phyloP scores from a whole-genome alignment of 2,797 vertebrate species.

The Masticophis lateralis region DNA sequence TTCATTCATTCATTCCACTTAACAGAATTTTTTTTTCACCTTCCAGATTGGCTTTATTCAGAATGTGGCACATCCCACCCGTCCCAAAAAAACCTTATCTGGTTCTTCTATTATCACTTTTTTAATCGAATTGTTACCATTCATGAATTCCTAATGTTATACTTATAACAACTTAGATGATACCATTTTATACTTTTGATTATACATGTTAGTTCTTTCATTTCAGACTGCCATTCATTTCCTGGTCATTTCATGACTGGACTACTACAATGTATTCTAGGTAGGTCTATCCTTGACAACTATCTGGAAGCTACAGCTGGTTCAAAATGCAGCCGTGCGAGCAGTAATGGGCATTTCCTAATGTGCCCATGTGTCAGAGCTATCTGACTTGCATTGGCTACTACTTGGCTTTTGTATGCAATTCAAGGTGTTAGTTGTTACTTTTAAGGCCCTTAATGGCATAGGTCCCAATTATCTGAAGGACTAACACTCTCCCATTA shows the following conservation, averaged over 20 bases:
- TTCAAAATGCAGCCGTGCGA: not conserved
- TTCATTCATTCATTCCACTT: not conserved
- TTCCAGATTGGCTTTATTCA: not conserved
- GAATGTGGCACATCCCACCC: not conserved
- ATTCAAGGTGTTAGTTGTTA: not conserved
- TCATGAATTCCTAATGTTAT: not conserved
- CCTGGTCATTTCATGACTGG: not conserved
- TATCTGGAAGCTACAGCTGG: not conserved
- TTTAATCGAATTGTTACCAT: not conserved
- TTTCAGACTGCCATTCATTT: not conserved
- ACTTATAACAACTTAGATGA: not conserved
- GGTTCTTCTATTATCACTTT: not conserved
- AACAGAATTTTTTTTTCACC: fast-evolving
- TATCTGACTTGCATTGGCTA: not conserved
- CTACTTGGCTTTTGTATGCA: not conserved
- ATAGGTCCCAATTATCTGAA: not conserved
- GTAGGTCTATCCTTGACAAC: not conserved
- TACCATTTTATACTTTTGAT: not conserved
- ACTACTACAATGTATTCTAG: not conserved
- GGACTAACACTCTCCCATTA: not conserved
- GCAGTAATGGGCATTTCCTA: not conserved
- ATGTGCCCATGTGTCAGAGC: no score
- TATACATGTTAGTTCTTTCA: not conserved
- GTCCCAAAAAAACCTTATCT: not conserved
- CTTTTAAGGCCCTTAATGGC: not conserved